These are phyloP conservation scores for Drosophila merina DNA, from an alignment of 2,888 invertebrate species.

Conservation along the genomic window DNA sequence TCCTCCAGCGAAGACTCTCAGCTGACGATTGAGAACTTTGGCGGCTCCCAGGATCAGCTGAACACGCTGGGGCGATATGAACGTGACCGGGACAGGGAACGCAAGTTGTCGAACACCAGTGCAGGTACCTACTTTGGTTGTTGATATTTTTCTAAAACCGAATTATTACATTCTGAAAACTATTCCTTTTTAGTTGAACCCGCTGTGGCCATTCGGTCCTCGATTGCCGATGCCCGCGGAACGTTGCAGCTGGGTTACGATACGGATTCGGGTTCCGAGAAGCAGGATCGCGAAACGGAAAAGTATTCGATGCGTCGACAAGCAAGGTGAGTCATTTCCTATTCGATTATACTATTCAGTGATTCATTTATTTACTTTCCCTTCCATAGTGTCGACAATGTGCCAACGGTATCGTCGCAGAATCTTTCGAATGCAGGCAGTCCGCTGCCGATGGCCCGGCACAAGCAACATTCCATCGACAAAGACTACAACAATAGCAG, in stretches of 20 bases:
- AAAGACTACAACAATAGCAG: constrained; percentile 84
- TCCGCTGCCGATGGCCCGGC: constrained; percentile 65
- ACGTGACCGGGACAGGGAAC: constrained; percentile 80
- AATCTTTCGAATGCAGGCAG: constrained; percentile 70
- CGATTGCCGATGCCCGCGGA: constrained; percentile 90
- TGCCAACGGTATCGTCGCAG: constrained; percentile 80
- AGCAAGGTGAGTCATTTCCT: constrained; percentile 85
- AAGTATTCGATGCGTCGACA: constrained; percentile 86
- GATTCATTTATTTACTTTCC: no score
- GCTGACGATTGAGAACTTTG: constrained; percentile 96
- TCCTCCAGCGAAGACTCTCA: constrained; percentile 94
- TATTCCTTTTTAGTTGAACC: constrained; percentile 84
- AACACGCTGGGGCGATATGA: constrained; percentile 93
- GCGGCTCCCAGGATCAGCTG: constrained; percentile 94
- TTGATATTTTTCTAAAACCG: no score
- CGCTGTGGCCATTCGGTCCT: constrained; percentile 89
- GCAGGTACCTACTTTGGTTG: no score
- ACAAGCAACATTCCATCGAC: constrained; percentile 85
- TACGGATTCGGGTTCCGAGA: constrained; percentile 86
- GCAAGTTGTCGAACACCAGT: constrained; percentile 84
- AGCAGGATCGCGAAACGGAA: constrained; percentile 87
- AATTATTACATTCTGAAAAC: no score
- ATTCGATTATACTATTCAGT: background rate
- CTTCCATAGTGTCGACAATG: constrained; percentile 83
- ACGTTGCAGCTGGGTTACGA: constrained; percentile 89